Base-by-base conservation (phyloP, 2,797 vertebrate species). In the Enteromius radiatus region DNA sequence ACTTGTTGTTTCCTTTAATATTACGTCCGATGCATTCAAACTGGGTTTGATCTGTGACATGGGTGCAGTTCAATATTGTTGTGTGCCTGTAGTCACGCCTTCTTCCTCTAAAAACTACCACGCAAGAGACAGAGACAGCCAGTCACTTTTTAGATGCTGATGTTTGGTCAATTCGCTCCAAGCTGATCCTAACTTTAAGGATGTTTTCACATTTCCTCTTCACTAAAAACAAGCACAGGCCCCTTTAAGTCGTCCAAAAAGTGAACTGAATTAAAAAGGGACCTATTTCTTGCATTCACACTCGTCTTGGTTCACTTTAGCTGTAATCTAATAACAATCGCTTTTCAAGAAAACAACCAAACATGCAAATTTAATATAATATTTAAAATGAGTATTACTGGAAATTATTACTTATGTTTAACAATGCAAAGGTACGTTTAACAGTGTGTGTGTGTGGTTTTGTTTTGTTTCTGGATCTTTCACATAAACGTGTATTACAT, bases 1-100 rank as follows among this genome's bases (percentile, higher is more conserved):
- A 56, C n/a, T 15, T 36, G 28, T 31, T 87, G 88, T 89, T 88
- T 88, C 91, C 90, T 88, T 91, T 84, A 93, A 93, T 93, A 91
- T 93, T 93, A 63, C 23, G 71, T 70, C 65, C 52, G 52, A 47
- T 38, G 52, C 52, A 5, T 31, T 56, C 63, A 31, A 36, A 52
- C 17, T 21, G 17, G 43, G 31, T 54, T 43, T 26, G 31, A 52
- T 52, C 59, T 65, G 73, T 82, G 54, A 69, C 80, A 82, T 68
- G 71, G 64, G 63, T 76, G 81, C 73, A 61, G 73, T 76, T 77
- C 76, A 78, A 88, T 85, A 78, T 74, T 87, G 84, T 85, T 81
- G 77, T 26, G 23, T 67, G 36, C 33, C 26, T 9, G 52, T 80
- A 78, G 81, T 84, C 83, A 87, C 90, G 88, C 88, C 89, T 79